These are phyloP conservation scores for Ia io DNA, from an alignment of 2,113 vertebrate species.

Conservation along the genomic window DNA sequence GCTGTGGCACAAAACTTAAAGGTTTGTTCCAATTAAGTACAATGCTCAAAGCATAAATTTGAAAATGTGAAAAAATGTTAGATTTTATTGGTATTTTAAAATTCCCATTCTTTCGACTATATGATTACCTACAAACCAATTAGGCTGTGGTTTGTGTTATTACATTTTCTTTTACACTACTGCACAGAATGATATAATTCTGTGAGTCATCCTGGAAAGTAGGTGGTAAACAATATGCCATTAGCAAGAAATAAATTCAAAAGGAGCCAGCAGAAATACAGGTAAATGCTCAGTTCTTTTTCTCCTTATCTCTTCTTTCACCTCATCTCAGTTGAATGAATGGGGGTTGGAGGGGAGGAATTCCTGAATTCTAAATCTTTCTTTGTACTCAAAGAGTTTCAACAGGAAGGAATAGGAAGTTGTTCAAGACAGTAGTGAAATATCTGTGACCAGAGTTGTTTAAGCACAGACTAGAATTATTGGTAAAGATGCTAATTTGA, in stretches of 20 bases:
- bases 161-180: not conserved
- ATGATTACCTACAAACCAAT: not conserved
- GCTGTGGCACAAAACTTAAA: not conserved
- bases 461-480: not conserved
- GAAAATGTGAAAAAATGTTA: conserved; percentile 7
- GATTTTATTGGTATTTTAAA: not conserved
- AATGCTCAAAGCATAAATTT: conserved; percentile 29
- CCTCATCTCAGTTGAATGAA: not conserved
- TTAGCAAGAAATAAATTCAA: not conserved
- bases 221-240: not conserved
- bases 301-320: not conserved
- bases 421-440: not conserved
- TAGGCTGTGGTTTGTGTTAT: not conserved
- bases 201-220: not conserved
- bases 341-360: no score
- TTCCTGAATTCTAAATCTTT: not conserved
- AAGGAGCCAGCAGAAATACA: not conserved
- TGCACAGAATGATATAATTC: not conserved
- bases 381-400: not conserved
- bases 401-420: not conserved
- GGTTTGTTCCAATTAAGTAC: not conserved
- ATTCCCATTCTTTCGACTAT: not conserved
- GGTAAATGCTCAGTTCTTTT: not conserved
- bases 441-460: not conserved
- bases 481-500: not conserved